Conservation (phyloP, 2,113 vertebrate species). For the Eptesicus fuscus region DNA sequence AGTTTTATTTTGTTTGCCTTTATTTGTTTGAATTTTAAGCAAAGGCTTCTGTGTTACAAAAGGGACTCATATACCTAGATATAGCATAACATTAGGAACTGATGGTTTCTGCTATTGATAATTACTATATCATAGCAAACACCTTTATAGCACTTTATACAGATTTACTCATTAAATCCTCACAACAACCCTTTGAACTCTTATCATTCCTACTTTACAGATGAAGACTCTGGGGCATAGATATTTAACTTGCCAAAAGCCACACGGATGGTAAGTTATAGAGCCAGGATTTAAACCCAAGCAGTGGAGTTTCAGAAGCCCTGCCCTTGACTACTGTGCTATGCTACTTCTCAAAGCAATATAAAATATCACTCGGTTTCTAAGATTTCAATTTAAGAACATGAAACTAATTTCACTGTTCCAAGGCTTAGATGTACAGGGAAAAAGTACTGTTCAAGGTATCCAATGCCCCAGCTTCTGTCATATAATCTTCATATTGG, state of each 20-base stretch:
- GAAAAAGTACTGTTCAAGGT: not conserved
- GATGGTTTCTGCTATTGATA: not conserved
- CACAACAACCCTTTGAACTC: not conserved
- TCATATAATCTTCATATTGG: not conserved
- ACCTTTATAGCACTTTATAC: not conserved
- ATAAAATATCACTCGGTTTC: not conserved
- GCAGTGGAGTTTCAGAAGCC: not conserved
- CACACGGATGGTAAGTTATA: not conserved
- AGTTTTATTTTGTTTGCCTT: not conserved
- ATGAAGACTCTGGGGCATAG: not conserved
- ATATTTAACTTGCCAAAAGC: conserved; percentile 6
- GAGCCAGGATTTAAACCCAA: not conserved
- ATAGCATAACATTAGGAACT: not conserved
- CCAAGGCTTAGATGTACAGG: not conserved
- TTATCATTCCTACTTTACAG: not conserved
- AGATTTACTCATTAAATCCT: not conserved
- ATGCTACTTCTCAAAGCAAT: not conserved
- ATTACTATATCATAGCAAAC: not conserved
- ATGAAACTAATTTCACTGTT: not conserved
- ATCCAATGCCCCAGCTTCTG: not conserved
- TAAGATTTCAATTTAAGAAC: not conserved
- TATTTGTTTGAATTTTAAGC: not conserved
- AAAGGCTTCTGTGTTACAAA: not conserved
- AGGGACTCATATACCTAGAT: not conserved
- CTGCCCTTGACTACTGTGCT: not conserved